Base-by-base conservation (phyloP, 2,888 invertebrate species). In the Prosopocoilus inquinatus region DNA sequence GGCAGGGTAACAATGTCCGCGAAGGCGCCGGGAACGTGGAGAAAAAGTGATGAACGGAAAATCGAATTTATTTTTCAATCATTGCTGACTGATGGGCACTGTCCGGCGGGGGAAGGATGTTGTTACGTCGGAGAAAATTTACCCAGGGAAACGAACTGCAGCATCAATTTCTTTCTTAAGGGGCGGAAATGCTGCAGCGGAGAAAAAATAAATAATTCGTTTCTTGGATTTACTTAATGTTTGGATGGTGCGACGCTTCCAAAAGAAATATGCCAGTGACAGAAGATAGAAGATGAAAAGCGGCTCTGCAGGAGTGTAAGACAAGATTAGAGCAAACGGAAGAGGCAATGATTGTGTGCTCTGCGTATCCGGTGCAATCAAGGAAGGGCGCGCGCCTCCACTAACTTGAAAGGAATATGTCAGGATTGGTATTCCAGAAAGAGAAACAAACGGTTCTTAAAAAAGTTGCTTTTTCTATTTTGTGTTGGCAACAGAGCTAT, bases 31-130 rank as follows among this genome's bases (percentile, higher is more conserved):
- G 20, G 39, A 62, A 64, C 61, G 64, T 28, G 20, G 20, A 60
- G 64, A 66, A 65, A 69, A 73, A 72, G 75, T 73, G 74, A 75
- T 74, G 74, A 71, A 69, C 68, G 69, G 73, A 74, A 76, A 78
- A 78, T 78, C 68, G 71, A 76, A 77, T 78, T 77, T 78, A 76
- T 77, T 76, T 78, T 77, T 75, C 78, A 78, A 78, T 78, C 78
- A 77, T 78, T 75, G 75, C 75, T 73, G 75, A 75, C 75, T 76
- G 76, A 77, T 75, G 75, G 77, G 72, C 75, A 73, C 71, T 71
- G 74, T 74, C 73, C 72, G 68, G 63, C 63, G 59, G 59, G 62
- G 59, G 59, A 61, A 66, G 64, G 67, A 64, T 61, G 64, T 50
- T 60, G 63, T 62, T 64, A 62, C 61, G 63, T 61, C 58, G 57